Evolutionary conservation across 2,888 invertebrate genomes (phyloP).

Genomic region (Adela reaumurella): DNA sequence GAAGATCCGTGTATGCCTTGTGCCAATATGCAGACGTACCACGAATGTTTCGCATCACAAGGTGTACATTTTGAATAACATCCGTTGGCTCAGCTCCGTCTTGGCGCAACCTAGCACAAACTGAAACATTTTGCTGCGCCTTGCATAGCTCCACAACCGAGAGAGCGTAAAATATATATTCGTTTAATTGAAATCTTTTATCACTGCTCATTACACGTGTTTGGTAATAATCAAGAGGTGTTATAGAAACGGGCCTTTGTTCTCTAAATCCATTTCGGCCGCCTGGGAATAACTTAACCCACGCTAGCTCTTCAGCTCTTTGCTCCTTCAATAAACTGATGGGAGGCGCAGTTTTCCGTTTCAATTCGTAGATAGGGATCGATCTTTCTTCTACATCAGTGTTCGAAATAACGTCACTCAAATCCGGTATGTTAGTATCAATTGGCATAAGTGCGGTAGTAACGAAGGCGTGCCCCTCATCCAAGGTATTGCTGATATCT

Average conservation of each 20-base stretch:
- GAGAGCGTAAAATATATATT: slow-evolving; percentile 1
- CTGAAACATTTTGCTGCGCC: not conserved
- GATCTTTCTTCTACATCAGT: not conserved
- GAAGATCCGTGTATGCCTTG: not conserved
- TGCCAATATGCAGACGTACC: slow-evolving; percentile 1
- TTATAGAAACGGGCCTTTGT: not conserved
- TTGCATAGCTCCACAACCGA: not conserved
- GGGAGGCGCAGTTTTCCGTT: slow-evolving; percentile 2
- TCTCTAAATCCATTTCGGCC: not conserved
- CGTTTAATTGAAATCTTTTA: not conserved
- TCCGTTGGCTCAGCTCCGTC: not conserved
- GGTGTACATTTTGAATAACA: not conserved
- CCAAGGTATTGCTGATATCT: not conserved
- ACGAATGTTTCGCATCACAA: slow-evolving; percentile 1
- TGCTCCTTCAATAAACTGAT: slow-evolving; percentile 1
- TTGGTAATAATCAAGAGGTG: slow-evolving; percentile 1
- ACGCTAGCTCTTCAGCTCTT: slow-evolving; percentile 6
- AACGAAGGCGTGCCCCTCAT: not conserved
- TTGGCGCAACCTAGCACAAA: not conserved
- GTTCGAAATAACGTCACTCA: not conserved
- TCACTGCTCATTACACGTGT: not conserved
- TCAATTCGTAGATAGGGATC: not conserved
- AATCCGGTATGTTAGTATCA: not conserved
- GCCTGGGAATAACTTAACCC: slow-evolving; percentile 1
- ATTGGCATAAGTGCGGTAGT: slow-evolving; percentile 1